A percentile compares a stretch with the other conserved stretches of the same genome.
These are phyloP conservation scores for Polyommatus iphigenia DNA, from an alignment of 2,888 invertebrate species.

Conservation along the genomic window DNA sequence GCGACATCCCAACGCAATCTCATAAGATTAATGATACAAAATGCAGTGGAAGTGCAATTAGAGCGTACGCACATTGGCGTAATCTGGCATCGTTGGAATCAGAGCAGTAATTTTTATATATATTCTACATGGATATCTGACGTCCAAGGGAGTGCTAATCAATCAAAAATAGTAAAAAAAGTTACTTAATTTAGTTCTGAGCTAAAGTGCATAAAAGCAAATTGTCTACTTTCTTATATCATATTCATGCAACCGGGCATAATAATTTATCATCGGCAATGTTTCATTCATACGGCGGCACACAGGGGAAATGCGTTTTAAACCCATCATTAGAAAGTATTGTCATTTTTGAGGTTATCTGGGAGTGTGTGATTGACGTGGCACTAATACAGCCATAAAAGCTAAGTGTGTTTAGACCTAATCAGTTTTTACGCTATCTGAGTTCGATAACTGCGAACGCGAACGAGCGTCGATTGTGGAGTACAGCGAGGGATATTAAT, in stretches of 20 bases:
- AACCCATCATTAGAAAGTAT: slow-evolving; percentile 17
- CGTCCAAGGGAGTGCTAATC: background rate
- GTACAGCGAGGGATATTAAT: background rate
- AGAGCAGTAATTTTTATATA: slow-evolving; percentile 47
- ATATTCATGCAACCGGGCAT: background rate
- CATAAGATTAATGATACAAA: slow-evolving; percentile 34
- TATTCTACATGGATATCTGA: slow-evolving; percentile 38
- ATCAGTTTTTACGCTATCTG: slow-evolving; percentile 23
- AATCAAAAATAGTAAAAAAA: background rate
- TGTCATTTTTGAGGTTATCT: slow-evolving; percentile 20
- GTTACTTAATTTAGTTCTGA: background rate
- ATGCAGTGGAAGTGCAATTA: slow-evolving; percentile 39
- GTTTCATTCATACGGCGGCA: background rate
- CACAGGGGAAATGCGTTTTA: slow-evolving; percentile 1
- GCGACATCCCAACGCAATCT: slow-evolving; percentile 23
- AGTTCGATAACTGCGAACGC: background rate
- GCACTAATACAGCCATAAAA: slow-evolving; percentile 12
- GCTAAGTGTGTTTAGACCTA: slow-evolving; percentile 8
- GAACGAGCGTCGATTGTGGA: background rate
- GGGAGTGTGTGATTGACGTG: slow-evolving; percentile 17
- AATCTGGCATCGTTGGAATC: slow-evolving; percentile 48
- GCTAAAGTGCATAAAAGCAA: background rate
- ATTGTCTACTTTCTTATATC: background rate
- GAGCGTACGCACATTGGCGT: slow-evolving; percentile 47
- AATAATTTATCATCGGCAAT: slow-evolving; percentile 3